A percentile compares a stretch with the other conserved stretches of the same genome.
phyloP scores from a whole-genome alignment of 2,888 invertebrate species.

The Panopea generosa region DNA sequence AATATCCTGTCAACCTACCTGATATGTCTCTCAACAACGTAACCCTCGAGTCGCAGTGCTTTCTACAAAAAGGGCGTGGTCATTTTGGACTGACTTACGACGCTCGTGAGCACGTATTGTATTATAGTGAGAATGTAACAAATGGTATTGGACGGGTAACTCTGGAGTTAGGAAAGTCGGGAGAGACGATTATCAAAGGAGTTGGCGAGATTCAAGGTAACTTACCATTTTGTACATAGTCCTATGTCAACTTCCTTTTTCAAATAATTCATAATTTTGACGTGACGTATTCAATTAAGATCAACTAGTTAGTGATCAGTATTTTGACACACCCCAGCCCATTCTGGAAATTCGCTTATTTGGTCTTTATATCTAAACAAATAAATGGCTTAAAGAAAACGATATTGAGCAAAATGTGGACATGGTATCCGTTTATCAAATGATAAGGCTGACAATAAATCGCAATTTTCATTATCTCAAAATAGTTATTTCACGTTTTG shows the following conservation, averaged over 20 bases:
- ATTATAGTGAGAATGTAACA: constrained; percentile 79
- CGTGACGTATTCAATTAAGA: no score
- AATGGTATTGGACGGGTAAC: constrained; percentile 78
- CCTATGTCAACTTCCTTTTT: neutral
- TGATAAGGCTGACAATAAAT: no score
- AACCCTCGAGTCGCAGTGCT: constrained; percentile 85
- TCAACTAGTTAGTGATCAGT: no score
- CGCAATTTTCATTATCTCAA: no score
- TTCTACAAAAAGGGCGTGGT: constrained; percentile 87
- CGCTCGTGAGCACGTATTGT: constrained; percentile 73
- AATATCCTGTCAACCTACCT: constrained; percentile 81
- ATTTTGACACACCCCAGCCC: no score
- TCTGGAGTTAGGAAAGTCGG: constrained; percentile 70
- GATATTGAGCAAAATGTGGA: no score
- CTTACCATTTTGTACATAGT: neutral
- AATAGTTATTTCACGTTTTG: no score
- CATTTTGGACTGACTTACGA: constrained; percentile 77
- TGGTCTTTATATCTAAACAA: no score
- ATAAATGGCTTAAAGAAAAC: no score
- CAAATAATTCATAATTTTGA: no score
- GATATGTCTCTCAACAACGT: constrained; percentile 80
- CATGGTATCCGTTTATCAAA: no score
- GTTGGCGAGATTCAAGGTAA: constrained; percentile 79
- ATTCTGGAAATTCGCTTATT: no score
- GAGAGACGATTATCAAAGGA: constrained; percentile 76